These are phyloP conservation scores for Anoplolepis gracilipes DNA, from an alignment of 1,140 invertebrate genomes.

Conservation along the genomic window DNA sequence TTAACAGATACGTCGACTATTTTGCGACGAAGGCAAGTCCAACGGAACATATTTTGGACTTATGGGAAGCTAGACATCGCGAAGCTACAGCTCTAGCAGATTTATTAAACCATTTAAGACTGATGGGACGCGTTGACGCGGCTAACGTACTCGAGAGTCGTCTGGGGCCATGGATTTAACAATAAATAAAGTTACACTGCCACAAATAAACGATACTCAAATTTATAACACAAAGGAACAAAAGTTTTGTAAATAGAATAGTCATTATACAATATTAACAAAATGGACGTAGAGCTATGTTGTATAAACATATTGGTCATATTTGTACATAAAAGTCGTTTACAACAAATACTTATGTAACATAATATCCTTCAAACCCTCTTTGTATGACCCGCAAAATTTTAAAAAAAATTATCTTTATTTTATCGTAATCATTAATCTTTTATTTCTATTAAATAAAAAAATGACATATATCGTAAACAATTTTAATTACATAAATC, in stretches of 20 bases:
- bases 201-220: constrained; percentile 7
- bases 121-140: constrained; percentile 97
- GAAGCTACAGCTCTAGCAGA: constrained; percentile 94
- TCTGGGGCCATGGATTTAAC: constrained; percentile 90
- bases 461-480: neutral
- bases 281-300: constrained; percentile 69
- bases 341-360: constrained; percentile 63
- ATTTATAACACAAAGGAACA: constrained; percentile 52
- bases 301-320: constrained; percentile 68
- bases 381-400: too few relatives aligned
- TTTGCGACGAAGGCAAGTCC: constrained; percentile 98
- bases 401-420: neutral
- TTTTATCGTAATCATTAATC: neutral
- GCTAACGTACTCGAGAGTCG: constrained; percentile 95
- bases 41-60: constrained; percentile 96
- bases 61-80: constrained; percentile 97
- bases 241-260: constrained; percentile 71
- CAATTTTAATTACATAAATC: neutral
- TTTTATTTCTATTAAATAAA: neutral
- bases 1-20: constrained; percentile 95
- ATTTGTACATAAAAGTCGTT: constrained; percentile 76
- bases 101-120: constrained; percentile 94
- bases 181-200: constrained; percentile 30
- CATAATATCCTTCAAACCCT: neutral
- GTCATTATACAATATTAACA: constrained; percentile 48